Percentiles rank a stretch among this genome's conserved stretches.
These are phyloP conservation scores for Alviniconcha strummeri DNA, from an alignment of 2,888 invertebrate species.

Conservation along the genomic window DNA sequence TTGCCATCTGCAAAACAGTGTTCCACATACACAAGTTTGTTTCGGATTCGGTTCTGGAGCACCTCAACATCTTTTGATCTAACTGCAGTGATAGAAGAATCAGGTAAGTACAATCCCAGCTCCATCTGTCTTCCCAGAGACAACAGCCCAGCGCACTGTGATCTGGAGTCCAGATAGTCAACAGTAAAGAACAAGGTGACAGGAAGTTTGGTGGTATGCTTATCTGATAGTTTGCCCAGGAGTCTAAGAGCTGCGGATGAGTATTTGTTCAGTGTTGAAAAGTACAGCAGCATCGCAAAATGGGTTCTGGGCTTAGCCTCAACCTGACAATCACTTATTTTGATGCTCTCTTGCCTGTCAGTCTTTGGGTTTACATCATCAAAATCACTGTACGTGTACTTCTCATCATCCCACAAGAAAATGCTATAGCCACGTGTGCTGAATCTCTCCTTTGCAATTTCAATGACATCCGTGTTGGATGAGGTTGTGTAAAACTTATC, in stretches of 20 bases:
- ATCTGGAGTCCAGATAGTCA: not conserved
- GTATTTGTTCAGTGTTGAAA: not conserved
- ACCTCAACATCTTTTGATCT: not conserved
- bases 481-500: slow-evolving; percentile 43
- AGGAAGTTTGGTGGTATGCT: not conserved
- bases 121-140: not conserved
- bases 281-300: not conserved
- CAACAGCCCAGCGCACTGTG: not conserved
- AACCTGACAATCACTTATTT: not conserved
- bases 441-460: slow-evolving; percentile 30
- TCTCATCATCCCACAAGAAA: slow-evolving; percentile 37
- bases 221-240: not conserved
- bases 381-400: slow-evolving; percentile 42
- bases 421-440: slow-evolving; percentile 23
- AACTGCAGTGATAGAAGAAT: not conserved
- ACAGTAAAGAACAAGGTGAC: slow-evolving; percentile 11
- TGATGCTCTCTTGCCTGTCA: not conserved
- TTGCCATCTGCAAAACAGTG: slow-evolving; percentile 9
- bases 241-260: not conserved
- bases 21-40: slow-evolving; percentile 13
- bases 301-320: not conserved
- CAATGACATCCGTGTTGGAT: slow-evolving; percentile 3
- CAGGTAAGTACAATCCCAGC: not conserved
- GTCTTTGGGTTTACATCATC: slow-evolving; percentile 29
- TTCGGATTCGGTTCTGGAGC: not conserved